Evolutionary conservation across 2,113 vertebrate species (phyloP).

Genomic region (Oncorhynchus mykiss): DNA sequence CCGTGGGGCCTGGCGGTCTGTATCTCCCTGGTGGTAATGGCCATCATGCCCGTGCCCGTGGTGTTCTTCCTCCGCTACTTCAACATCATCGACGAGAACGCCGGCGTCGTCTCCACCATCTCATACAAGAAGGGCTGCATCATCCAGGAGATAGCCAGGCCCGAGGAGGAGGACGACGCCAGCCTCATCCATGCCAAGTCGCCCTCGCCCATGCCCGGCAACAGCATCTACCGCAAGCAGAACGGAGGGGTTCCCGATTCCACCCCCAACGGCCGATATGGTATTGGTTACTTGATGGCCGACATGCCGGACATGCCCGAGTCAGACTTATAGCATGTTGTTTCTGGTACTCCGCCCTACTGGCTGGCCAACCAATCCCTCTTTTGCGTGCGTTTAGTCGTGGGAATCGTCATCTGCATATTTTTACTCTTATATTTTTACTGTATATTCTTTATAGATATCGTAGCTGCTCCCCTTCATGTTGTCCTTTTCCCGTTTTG

Average conservation of each 20-base stretch:
- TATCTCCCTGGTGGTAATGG: conserved; percentile 82
- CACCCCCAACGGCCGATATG: conserved; percentile 90
- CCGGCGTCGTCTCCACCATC: conserved; percentile 79
- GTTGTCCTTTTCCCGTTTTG: conserved; percentile 52
- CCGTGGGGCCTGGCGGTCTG: conserved; percentile 85
- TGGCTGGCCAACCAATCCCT: conserved; percentile 20
- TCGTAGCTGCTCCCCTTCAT: conserved; percentile 55
- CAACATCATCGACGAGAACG: conserved; percentile 82
- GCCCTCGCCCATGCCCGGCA: conserved; percentile 85
- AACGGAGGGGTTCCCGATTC: conserved; percentile 69
- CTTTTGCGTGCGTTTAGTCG: conserved; percentile 47
- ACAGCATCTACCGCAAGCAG: conserved; percentile 90
- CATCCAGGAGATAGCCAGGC: conserved; percentile 83
- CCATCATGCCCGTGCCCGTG: conserved; percentile 85
- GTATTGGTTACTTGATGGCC: conserved; percentile 92
- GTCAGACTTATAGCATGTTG: conserved; percentile 83
- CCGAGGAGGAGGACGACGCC: conserved; percentile 75
- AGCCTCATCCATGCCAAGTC: conserved; percentile 89
- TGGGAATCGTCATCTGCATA: conserved; percentile 35
- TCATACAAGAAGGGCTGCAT: conserved; percentile 92
- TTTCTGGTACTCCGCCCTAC: neutral
- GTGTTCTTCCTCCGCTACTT: conserved; percentile 83
- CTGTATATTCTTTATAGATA: conserved; percentile 68
- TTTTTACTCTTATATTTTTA: conserved; percentile 40
- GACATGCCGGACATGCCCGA: conserved; percentile 93